A percentile compares a stretch with the other conserved stretches of the same genome.
These are phyloP conservation scores for Heliconius congener DNA, from an alignment of 1,140 invertebrate genomes.

Conservation along the genomic window DNA sequence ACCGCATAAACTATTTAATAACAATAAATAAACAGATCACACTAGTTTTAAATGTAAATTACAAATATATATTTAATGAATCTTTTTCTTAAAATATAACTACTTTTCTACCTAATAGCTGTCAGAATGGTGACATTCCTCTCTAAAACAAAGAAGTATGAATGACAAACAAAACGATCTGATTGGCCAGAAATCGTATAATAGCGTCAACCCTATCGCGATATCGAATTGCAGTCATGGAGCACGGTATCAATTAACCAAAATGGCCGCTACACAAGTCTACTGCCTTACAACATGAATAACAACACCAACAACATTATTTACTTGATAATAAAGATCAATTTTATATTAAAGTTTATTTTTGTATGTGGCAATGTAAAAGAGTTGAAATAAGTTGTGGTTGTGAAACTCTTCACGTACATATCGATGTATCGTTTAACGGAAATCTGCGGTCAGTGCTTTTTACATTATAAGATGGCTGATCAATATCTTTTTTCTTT, in stretches of 20 bases:
- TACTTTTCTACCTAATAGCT: not conserved
- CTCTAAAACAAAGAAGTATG: slow-evolving; percentile 13
- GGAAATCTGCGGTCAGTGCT: slow-evolving; percentile 30
- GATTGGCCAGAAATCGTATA: slow-evolving; percentile 64
- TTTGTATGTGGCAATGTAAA: slow-evolving; percentile 21
- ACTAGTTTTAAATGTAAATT: no score
- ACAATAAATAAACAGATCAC: not conserved
- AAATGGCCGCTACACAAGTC: slow-evolving; percentile 60
- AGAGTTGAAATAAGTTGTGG: not conserved
- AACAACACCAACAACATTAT: slow-evolving; percentile 1
- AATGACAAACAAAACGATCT: slow-evolving; percentile 35
- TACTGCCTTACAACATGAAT: slow-evolving; percentile 13
- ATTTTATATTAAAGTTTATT: slow-evolving; percentile 27
- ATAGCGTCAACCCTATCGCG: slow-evolving; percentile 63
- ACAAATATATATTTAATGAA: no score
- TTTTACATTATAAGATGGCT: slow-evolving; percentile 23
- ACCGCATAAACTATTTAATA: not conserved
- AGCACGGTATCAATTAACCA: slow-evolving; percentile 73
- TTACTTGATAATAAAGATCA: slow-evolving; percentile 21
- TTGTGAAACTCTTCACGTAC: slow-evolving; percentile 25
- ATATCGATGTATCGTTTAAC: slow-evolving; percentile 34
- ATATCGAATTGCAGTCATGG: slow-evolving; percentile 71
- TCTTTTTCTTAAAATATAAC: not conserved
- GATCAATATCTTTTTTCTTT: not conserved
- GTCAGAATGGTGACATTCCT: not conserved